Base-by-base conservation (phyloP, 2,113 vertebrate genomes). In the Ranitomeya imitator region DNA sequence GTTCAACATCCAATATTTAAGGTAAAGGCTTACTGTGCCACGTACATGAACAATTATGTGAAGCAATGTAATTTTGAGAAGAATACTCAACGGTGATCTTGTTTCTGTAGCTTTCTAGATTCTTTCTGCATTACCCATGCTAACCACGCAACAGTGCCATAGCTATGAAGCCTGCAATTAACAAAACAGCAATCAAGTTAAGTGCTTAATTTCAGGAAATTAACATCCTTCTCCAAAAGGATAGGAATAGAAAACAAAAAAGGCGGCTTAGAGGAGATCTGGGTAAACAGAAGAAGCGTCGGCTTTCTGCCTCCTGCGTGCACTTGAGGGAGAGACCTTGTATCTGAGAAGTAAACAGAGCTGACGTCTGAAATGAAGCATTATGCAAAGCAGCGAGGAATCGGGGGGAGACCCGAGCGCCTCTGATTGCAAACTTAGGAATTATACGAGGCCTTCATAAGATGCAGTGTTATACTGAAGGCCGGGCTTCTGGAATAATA, bases 161-260 rank as follows among this genome's bases (percentile, higher is more conserved):
- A 92, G 90, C 54, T 86, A 89, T 90, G 90, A 94, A 92, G 71
- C 60, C 90, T 89, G 93, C 92, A 94, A 92, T 94, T 94, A 94
- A 92, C 93, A 93, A 92, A 93, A 91, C 88, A 91, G 91, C 94
- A 94, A 73, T 95, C 93, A 95, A 93, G 90, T 90, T 89, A 94
- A 94, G 91, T 93, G 93, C 91, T 94, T 94, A 92, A 94, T 94
- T 95, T 94, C 85, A 91, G 90, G 91, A 92, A 93, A 91, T 1
- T 79, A 93, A 90, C 91, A 89, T 94, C 92, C 94, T 89, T 93
- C 91, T 91, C 6, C 0, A 89, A 93, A 90, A 0, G 45, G 90
- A 92, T 93, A 83, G 90, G 90, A 91, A 93, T 91, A 92, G 91
- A 89, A 88, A 71, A 71, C 14, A 51, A 83, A 81, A 91, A 90